These are phyloP conservation scores for Dicranocentrus wangi DNA, from an alignment of 2,888 invertebrate genomes.

Conservation along the genomic window DNA sequence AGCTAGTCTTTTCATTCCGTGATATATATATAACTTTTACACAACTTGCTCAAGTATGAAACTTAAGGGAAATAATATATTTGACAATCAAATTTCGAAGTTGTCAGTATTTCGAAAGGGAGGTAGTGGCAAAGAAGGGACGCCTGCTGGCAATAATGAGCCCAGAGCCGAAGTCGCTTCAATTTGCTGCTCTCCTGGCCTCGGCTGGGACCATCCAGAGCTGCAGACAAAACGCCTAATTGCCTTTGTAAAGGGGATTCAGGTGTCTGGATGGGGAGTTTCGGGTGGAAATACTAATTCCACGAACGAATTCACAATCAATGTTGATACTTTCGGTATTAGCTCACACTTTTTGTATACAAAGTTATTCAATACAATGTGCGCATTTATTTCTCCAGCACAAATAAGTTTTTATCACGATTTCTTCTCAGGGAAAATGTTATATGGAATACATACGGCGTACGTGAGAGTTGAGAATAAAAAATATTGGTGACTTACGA, in stretches of 20 bases:
- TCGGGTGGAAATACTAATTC: constrained; percentile 21
- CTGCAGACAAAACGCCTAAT: constrained; percentile 18
- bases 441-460: no score
- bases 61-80: constrained; percentile 10
- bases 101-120: not conserved
- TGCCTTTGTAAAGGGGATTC: constrained; percentile 35
- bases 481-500: not conserved
- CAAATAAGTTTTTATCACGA: no score
- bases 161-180: no score
- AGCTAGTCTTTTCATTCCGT: constrained; percentile 4
- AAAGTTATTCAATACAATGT: no score
- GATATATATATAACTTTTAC: not conserved
- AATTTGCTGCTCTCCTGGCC: not conserved
- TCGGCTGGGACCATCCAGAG: constrained; percentile 20
- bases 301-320: constrained; percentile 40
- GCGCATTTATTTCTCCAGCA: no score
- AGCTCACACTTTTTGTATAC: not conserved
- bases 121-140: no score
- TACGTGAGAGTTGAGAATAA: not conserved
- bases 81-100: constrained; percentile 1
- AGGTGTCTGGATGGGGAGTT: constrained; percentile 36
- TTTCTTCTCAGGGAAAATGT: no score
- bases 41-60: constrained; percentile 15
- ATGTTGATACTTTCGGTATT: constrained; percentile 48
- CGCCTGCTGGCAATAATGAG: no score